phyloP scores from a whole-genome alignment of 2,113 vertebrate species.

The Tretioscincus oriximinensis region DNA sequence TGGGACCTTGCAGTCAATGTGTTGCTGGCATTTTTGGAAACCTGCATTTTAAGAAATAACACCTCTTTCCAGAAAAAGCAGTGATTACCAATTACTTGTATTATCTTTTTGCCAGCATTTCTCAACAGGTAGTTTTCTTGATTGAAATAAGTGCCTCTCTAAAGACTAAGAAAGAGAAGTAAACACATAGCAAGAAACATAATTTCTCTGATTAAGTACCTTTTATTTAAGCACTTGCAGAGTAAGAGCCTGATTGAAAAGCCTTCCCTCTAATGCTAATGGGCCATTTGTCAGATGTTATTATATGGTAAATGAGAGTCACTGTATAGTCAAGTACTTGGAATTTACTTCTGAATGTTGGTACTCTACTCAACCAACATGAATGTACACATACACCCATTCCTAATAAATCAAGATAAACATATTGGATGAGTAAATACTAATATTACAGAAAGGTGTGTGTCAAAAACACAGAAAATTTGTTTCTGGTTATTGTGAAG shows the following conservation, averaged over 20 bases:
- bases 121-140: conserved; percentile 61
- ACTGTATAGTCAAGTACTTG: conserved; percentile 49
- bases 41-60: conserved; percentile 53
- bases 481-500: neutral
- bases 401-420: conserved; percentile 40
- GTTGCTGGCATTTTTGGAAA: conserved; percentile 23
- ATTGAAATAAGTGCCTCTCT: conserved; percentile 58
- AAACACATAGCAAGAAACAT: conserved; percentile 54
- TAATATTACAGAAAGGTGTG: conserved; percentile 8
- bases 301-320: conserved; percentile 51
- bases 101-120: conserved; percentile 63
- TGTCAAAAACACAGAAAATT: neutral
- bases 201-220: conserved; percentile 52
- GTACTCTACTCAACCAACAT: neutral
- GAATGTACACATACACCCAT: neutral
- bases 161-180: conserved; percentile 56
- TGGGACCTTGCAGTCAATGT: conserved; percentile 36
- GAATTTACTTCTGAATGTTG: conserved; percentile 45
- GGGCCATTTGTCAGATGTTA: conserved; percentile 60
- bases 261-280: conserved; percentile 58
- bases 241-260: conserved; percentile 65
- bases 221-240: conserved; percentile 6
- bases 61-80: conserved; percentile 47
- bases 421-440: neutral
- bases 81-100: conserved; percentile 67